phyloP scores from a whole-genome alignment of 1,140 invertebrate genomes.

The Galleria mellonella region DNA sequence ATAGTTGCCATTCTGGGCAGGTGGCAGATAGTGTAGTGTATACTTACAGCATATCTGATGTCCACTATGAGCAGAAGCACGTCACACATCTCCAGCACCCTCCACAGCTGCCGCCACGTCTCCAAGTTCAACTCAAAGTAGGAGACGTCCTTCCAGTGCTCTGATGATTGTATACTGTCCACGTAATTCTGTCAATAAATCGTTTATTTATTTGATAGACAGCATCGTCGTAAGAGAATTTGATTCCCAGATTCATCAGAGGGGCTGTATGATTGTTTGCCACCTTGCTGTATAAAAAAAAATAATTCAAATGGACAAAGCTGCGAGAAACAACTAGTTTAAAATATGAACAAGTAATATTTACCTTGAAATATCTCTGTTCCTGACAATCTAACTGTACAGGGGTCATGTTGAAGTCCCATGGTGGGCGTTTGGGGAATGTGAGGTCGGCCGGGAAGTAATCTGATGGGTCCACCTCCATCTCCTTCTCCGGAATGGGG shows the following conservation, averaged over 20 bases:
- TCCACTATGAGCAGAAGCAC: constrained; percentile 90
- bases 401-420: constrained; percentile 84
- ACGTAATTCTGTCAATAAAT: constrained; percentile 68
- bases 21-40: background rate
- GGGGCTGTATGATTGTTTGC: too few species aligned
- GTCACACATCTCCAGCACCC: constrained; percentile 93
- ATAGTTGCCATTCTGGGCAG: too few species aligned
- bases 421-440: constrained; percentile 88
- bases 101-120: constrained; percentile 95
- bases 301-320: too few species aligned
- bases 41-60: constrained; percentile 85
- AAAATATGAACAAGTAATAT: too few species aligned
- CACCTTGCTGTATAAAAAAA: too few species aligned
- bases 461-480: constrained; percentile 82
- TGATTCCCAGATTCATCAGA: too few species aligned
- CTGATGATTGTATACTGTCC: constrained; percentile 62
- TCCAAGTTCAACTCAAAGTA: constrained; percentile 93
- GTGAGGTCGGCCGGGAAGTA: constrained; percentile 84
- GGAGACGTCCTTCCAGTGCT: constrained; percentile 63
- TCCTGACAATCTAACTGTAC: constrained; percentile 84
- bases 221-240: too few species aligned
- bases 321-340: too few species aligned
- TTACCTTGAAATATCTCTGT: constrained; percentile 84
- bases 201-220: background rate
- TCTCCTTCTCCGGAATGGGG: constrained; percentile 72